These are phyloP conservation scores for Lota lota DNA, from an alignment of 2,113 vertebrate genomes.

Conservation along the genomic window DNA sequence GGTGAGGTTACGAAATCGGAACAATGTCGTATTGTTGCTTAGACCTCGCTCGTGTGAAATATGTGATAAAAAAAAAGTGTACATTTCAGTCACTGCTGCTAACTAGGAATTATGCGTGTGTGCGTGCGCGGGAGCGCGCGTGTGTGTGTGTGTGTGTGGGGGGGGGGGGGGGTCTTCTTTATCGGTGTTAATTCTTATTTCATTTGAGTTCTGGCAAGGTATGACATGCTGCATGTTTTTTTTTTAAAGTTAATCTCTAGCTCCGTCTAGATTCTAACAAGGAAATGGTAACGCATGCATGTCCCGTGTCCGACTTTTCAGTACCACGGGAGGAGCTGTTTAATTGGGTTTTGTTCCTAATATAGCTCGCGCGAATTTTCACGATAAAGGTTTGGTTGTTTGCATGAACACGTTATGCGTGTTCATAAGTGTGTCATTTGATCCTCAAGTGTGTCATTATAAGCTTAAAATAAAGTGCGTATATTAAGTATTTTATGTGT, in stretches of 20 bases:
- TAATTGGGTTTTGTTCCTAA: constrained; percentile 59
- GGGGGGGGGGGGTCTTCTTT: constrained; percentile 36
- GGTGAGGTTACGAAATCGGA: constrained; percentile 58
- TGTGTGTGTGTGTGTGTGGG: constrained; percentile 7
- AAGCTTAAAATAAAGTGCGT: no score
- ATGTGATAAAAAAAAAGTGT: neutral
- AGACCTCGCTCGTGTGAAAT: constrained; percentile 1
- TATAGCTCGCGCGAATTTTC: constrained; percentile 43
- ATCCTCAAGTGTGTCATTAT: no score
- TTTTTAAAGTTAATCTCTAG: neutral
- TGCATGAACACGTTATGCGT: constrained; percentile 1
- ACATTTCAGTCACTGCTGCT: neutral
- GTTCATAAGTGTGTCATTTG: no score
- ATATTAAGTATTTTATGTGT: no score
- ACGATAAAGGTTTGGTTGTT: constrained; percentile 62
- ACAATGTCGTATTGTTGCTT: constrained; percentile 16
- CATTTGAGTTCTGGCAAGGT: neutral
- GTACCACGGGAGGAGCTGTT: constrained; percentile 57
- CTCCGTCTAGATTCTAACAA: neutral
- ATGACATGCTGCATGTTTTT: neutral
- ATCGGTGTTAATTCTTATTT: neutral
- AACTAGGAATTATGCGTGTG: neutral
- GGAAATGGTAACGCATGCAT: neutral
- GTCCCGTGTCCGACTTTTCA: constrained; percentile 53
- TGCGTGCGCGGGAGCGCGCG: constrained; percentile 17